Conservation (phyloP, 2,888 invertebrate genomes). For the Didymodactylos carnosus region DNA sequence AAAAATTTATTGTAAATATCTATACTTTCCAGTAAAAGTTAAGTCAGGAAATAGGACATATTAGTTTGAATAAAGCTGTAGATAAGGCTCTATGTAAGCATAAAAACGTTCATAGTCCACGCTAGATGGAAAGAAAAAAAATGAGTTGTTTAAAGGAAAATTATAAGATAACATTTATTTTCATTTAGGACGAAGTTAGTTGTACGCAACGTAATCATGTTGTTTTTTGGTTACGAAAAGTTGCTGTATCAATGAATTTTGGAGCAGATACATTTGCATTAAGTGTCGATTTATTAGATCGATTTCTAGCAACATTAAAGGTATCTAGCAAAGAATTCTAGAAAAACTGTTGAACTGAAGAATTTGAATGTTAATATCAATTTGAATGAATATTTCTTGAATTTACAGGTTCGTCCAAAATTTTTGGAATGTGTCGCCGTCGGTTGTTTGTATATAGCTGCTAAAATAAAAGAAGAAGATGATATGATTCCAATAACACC, state of each 20-base stretch:
- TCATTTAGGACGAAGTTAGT: neutral
- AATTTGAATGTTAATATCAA: slow-evolving; percentile 2
- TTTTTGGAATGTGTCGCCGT: slow-evolving; percentile 70
- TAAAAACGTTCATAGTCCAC: no score
- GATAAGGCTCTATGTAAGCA: no score
- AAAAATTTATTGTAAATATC: no score
- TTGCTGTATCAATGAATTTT: slow-evolving; percentile 20
- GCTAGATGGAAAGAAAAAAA: no score
- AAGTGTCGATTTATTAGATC: slow-evolving; percentile 25
- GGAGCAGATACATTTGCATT: slow-evolving; percentile 27
- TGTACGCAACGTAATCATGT: neutral
- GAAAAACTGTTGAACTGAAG: no score
- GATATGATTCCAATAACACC: slow-evolving; percentile 23
- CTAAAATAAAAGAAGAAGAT: slow-evolving; percentile 38
- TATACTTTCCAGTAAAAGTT: no score
- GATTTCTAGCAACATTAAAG: slow-evolving; percentile 28
- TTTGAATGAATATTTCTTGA: neutral
- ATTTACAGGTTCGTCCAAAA: slow-evolving; percentile 34
- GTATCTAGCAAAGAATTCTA: no score
- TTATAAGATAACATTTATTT: neutral
- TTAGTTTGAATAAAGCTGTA: no score
- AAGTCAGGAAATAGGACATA: no score
- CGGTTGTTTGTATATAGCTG: slow-evolving; percentile 63
- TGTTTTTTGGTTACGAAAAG: neutral
- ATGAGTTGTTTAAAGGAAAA: no score